Percentiles rank a stretch among this genome's conserved stretches.
Evolutionary conservation across 2,797 vertebrate species (phyloP).

Genomic region (Artibeus jamaicensis): DNA sequence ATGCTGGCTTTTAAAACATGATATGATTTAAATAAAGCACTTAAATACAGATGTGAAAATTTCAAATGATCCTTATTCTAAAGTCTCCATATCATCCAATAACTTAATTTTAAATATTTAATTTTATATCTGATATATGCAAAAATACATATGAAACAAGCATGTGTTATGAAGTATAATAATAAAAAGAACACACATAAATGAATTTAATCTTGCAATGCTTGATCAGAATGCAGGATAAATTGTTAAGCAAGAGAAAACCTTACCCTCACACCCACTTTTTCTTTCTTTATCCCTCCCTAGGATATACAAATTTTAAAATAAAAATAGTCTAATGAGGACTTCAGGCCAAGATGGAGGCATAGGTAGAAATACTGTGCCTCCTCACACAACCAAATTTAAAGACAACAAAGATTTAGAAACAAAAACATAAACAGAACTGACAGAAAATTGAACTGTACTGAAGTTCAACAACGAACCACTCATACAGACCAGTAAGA

Average conservation of each 20-base stretch:
- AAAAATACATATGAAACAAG: background rate
- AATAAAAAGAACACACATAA: conserved; percentile 7
- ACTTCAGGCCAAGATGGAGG: background rate
- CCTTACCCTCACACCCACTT: background rate
- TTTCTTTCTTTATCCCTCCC: background rate
- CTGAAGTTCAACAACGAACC: too few relatives aligned
- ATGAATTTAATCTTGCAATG: background rate
- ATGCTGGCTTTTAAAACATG: background rate
- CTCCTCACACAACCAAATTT: too few relatives aligned
- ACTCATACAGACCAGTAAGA: too few relatives aligned
- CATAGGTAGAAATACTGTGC: too few relatives aligned
- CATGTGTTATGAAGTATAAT: background rate
- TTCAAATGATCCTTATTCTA: background rate
- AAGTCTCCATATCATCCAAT: background rate
- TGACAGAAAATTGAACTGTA: too few relatives aligned
- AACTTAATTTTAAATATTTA: conserved; percentile 37
- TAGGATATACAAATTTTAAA: background rate
- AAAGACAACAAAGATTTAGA: too few relatives aligned
- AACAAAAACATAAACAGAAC: too few relatives aligned
- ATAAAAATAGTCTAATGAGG: background rate
- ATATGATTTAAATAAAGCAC: background rate
- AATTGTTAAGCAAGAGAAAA: background rate
- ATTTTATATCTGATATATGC: background rate
- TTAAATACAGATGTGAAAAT: background rate
- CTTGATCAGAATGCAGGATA: background rate